Evolutionary conservation across 2,888 invertebrate genomes (phyloP).

Genomic region (Micoletzkya japonica): DNA sequence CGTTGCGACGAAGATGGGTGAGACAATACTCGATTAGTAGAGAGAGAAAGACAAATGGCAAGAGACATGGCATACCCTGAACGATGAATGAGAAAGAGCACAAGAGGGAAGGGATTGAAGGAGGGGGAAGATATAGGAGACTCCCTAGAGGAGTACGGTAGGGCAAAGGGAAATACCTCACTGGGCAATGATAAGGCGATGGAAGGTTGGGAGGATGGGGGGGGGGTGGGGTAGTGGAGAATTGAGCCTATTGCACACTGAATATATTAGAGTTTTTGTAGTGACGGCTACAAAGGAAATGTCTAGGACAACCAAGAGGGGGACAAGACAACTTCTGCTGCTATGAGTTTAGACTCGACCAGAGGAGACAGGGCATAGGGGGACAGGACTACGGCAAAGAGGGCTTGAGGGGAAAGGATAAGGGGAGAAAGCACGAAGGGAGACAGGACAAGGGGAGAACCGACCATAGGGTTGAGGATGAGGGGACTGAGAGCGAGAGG

Average conservation of each 20-base stretch:
- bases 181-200: too few relatives aligned
- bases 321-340: constrained; percentile 56
- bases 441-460: constrained; percentile 24
- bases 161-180: too few relatives aligned
- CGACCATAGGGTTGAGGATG: constrained; percentile 47
- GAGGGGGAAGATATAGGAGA: too few relatives aligned
- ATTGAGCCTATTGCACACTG: too few relatives aligned
- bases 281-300: too few relatives aligned
- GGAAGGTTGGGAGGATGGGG: too few relatives aligned
- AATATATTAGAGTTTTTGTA: too few relatives aligned
- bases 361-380: constrained; percentile 59
- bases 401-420: constrained; percentile 57
- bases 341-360: constrained; percentile 56
- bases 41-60: too few relatives aligned
- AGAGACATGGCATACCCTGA: neutral
- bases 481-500: constrained; percentile 57
- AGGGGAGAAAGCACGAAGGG: constrained; percentile 58
- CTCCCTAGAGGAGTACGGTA: too few relatives aligned
- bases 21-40: too few relatives aligned
- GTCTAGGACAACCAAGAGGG: constrained; percentile 58
- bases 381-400: constrained; percentile 59
- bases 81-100: neutral
- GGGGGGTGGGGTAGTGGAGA: too few relatives aligned
- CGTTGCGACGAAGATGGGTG: too few relatives aligned
- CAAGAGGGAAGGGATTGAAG: neutral